Conservation (phyloP, 2,113 vertebrate species). For the Mesocricetus auratus region DNA sequence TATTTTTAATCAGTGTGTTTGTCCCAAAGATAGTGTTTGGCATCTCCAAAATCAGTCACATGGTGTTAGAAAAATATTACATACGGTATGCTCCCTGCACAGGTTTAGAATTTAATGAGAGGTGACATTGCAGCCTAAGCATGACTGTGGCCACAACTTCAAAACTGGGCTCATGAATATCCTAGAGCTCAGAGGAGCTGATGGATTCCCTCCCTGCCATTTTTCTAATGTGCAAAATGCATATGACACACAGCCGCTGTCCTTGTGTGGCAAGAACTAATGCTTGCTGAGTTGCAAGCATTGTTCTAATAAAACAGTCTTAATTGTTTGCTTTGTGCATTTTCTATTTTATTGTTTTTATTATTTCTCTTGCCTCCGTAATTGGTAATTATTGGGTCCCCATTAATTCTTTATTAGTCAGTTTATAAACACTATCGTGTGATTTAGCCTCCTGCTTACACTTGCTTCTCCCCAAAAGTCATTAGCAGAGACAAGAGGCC, state of each 20-base stretch:
- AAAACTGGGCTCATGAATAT: background rate
- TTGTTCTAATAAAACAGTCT: conserved; percentile 69
- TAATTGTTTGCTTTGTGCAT: conserved; percentile 76
- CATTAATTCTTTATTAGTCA: conserved; percentile 69
- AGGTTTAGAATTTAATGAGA: conserved; percentile 67
- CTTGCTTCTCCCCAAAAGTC: background rate
- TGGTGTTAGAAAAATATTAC: conserved; percentile 60
- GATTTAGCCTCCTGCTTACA: background rate
- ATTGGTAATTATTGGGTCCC: conserved; percentile 67
- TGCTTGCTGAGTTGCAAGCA: conserved; percentile 52
- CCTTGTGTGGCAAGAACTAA: conserved; percentile 38
- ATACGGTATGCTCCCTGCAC: conserved; percentile 30
- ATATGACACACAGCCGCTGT: background rate
- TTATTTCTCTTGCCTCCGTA: conserved; percentile 74
- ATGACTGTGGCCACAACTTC: background rate
- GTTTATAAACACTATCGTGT: conserved; percentile 68
- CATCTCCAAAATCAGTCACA: conserved; percentile 60
- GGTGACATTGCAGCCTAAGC: background rate
- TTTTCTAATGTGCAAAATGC: conserved; percentile 13
- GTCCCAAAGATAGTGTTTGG: conserved; percentile 79
- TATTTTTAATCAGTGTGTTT: conserved; percentile 84
- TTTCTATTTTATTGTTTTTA: conserved; percentile 75
- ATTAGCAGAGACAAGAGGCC: conserved; percentile 52
- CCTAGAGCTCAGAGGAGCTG: background rate
- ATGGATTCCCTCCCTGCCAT: background rate